Conservation (phyloP, 2,113 vertebrate species). For the Hymenochirus boettgeri region DNA sequence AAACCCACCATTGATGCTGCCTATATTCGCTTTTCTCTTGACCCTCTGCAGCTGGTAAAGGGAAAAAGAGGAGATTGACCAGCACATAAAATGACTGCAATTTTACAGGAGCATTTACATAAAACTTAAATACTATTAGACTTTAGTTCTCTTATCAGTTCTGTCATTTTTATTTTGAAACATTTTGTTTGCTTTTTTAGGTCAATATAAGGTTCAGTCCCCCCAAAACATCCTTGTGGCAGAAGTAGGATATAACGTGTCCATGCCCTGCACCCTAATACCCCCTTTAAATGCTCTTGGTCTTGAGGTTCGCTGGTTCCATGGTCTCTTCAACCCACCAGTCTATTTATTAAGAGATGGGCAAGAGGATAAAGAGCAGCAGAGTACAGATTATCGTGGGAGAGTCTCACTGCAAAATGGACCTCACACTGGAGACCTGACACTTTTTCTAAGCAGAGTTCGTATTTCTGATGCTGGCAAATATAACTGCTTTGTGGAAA, state of each 20-base stretch:
- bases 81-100: no score
- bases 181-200: background rate
- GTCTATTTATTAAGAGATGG: conserved; percentile 11
- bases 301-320: conserved; percentile 23
- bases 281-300: background rate
- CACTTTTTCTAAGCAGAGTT: conserved; percentile 4
- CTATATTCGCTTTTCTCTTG: no score
- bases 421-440: conserved; percentile 10
- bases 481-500: conserved; percentile 29
- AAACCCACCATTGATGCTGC: no score
- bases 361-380: conserved; percentile 18
- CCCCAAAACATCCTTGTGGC: background rate
- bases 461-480: conserved; percentile 5
- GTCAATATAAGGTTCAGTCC: conserved; percentile 9
- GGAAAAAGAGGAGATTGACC: no score
- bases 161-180: no score
- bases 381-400: conserved; percentile 4
- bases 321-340: background rate
- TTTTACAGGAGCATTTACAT: no score
- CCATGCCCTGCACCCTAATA: conserved; percentile 11
- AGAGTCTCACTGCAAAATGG: background rate
- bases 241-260: conserved; percentile 7
- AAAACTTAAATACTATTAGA: no score
- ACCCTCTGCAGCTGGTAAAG: no score
- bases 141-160: no score